A percentile compares a stretch with the other conserved stretches of the same genome.
Evolutionary conservation across 2,888 invertebrate genomes (phyloP).

Genomic region (Drosophila tripunctata): DNA sequence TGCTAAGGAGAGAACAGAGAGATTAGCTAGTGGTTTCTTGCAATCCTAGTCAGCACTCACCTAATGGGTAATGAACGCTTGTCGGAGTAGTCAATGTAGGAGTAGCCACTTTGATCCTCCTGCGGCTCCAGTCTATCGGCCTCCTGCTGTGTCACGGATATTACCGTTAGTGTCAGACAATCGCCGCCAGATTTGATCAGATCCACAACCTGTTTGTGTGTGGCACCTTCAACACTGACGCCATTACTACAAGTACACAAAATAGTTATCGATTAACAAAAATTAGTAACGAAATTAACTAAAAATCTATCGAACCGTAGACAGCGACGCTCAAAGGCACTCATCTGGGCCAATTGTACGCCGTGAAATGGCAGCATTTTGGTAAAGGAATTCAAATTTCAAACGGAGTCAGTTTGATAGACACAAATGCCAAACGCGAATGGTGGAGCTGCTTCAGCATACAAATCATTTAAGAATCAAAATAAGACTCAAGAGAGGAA

Average conservation of each 20-base stretch:
- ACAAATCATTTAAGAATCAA: conserved; percentile 39
- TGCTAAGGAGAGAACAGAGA: conserved; percentile 84
- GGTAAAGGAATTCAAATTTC: too few relatives aligned
- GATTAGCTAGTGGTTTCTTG: neutral
- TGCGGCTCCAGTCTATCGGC: conserved; percentile 93
- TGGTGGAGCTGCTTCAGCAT: conserved; percentile 13
- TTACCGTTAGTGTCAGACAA: conserved; percentile 96
- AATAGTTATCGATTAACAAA: neutral
- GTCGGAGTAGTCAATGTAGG: conserved; percentile 96
- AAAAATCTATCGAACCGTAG: conserved; percentile 61
- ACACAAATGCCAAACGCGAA: conserved; percentile 9
- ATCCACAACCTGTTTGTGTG: conserved; percentile 99
- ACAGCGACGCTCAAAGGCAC: conserved; percentile 64
- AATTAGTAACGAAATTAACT: neutral
- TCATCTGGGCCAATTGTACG: conserved; percentile 75
- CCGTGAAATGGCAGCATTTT: conserved; percentile 82
- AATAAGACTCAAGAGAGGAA: neutral
- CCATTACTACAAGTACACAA: conserved; percentile 88
- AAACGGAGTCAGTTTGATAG: neutral
- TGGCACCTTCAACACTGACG: conserved; percentile 99
- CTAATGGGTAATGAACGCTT: conserved; percentile 93
- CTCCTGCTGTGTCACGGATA: conserved; percentile 97
- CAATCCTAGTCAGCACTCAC: conserved; percentile 49
- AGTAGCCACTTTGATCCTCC: conserved; percentile 91
- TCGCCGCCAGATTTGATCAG: conserved; percentile 99